These are phyloP conservation scores for Orius insidiosus DNA, from an alignment of 1,140 invertebrate genomes.

Conservation along the genomic window DNA sequence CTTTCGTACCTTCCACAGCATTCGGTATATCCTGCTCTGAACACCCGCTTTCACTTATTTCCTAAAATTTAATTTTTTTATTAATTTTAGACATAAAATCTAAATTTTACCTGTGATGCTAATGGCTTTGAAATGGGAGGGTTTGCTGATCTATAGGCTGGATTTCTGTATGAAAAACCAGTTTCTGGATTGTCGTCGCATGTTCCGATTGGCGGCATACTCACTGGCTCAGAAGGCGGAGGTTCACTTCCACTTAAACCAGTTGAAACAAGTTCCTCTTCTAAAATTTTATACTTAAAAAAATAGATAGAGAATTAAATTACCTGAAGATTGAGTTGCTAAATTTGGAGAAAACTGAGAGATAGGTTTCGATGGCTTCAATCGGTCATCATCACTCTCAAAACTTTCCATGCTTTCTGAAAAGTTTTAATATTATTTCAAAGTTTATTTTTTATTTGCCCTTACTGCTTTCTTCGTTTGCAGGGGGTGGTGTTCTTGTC, in stretches of 20 bases:
- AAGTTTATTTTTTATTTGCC: neutral
- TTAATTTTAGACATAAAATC: neutral
- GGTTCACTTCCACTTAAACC: constrained; percentile 8
- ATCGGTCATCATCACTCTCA: constrained; percentile 3
- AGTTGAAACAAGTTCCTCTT: constrained; percentile 10
- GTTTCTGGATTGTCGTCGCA: neutral
- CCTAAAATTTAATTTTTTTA: constrained; percentile 19
- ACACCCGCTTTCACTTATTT: constrained; percentile 27
- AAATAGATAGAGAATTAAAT: neutral
- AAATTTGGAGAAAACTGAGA: constrained; percentile 9
- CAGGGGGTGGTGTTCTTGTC: constrained; percentile 23
- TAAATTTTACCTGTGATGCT: constrained; percentile 3
- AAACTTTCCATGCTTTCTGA: constrained; percentile 3
- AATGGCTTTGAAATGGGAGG: constrained; percentile 26
- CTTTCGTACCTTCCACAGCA: constrained; percentile 27
- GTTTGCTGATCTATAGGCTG: constrained; percentile 54
- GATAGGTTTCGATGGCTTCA: neutral
- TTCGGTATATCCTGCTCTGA: constrained; percentile 24
- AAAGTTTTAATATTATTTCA: neutral
- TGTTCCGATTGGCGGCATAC: constrained; percentile 18
- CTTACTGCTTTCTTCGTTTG: neutral
- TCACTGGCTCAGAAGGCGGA: constrained; percentile 18
- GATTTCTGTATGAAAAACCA: constrained; percentile 48
- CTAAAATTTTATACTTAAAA: too few species aligned
- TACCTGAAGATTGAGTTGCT: constrained; percentile 12